A percentile compares a stretch with the other conserved stretches of the same genome.
These are phyloP conservation scores for Acarapis woodi DNA, from an alignment of 1,140 invertebrate genomes.

Conservation along the genomic window DNA sequence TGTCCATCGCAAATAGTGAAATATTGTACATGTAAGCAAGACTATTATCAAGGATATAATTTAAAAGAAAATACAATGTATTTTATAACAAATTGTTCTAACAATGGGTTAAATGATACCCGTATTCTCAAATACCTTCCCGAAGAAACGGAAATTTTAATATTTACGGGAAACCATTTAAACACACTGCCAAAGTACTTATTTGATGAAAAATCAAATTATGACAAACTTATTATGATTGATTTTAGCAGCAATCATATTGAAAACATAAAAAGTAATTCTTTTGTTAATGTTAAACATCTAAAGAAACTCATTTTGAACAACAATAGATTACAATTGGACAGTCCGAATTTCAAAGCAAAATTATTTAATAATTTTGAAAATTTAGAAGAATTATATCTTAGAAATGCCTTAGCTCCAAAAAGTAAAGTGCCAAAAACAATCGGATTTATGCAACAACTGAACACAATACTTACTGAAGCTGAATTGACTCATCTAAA, in stretches of 20 bases:
- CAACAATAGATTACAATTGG: slow-evolving; percentile 35
- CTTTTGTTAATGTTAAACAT: slow-evolving; percentile 38
- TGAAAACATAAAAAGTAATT: slow-evolving; percentile 37
- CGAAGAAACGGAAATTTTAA: slow-evolving; percentile 30
- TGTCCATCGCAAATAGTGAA: no score
- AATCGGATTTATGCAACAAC: slow-evolving; percentile 15
- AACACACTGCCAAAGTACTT: slow-evolving; percentile 33
- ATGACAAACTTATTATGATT: slow-evolving; percentile 27
- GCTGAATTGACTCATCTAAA: slow-evolving; percentile 30
- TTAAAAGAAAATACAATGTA: no score
- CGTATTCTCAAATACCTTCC: slow-evolving; percentile 29
- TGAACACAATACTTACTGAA: slow-evolving; percentile 39
- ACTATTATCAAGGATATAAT: not conserved
- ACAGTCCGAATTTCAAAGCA: slow-evolving; percentile 29
- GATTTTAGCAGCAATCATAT: slow-evolving; percentile 48
- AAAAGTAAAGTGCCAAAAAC: slow-evolving; percentile 20
- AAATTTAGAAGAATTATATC: slow-evolving; percentile 34
- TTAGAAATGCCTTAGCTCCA: slow-evolving; percentile 35
- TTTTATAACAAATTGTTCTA: slow-evolving; percentile 41
- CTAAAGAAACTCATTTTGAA: slow-evolving; percentile 40
- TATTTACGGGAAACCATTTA: slow-evolving; percentile 39
- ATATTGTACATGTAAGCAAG: not conserved
- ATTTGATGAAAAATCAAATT: slow-evolving; percentile 28
- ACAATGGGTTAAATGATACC: slow-evolving; percentile 27
- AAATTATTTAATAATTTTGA: slow-evolving; percentile 45